Base-by-base conservation (phyloP, 2,113 vertebrate genomes). In the Dromas ardeola region DNA sequence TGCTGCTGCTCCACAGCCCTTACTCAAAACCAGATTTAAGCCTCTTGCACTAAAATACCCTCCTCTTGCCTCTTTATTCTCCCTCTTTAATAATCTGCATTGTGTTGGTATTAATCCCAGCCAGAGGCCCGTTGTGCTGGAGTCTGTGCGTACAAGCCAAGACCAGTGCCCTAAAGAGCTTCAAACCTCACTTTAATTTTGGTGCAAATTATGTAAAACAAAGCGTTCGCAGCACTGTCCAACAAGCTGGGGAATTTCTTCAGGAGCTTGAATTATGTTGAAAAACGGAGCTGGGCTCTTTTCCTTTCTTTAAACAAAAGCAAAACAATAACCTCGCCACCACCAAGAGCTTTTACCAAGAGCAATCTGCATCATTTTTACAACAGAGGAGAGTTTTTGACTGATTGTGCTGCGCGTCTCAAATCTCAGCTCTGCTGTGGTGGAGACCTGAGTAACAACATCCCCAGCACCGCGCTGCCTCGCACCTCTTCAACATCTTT, bases 401-500 rank as follows among this genome's bases (percentile, higher is more conserved):
- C 43, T 61, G 93, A 93, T 88, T 1, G 36, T 42, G 78, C 90
- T 18, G 84, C 2, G 56, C 0, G 3, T 10, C 72, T 20, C 70
- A 82, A 80, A 67, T 5, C 93, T 84, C 91, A 91, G 96, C 93
- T 42, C 84, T 49, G 95, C 92, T 25, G 81, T 12, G 74, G 34
- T 42, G 67, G 66, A 66, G 81, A 83, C 74, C 85, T 3, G 49
- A 77, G 81, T 11, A 90, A 42, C 74, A 49, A 40, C 19, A 79
- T 13, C 92, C 78, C 20, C 78, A 66, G 92, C 85, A 90, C 26
- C 40, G 4, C 1, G 9, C 93, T 7, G 34, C 95, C 90, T 55
- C 34, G 69, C 65, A 32, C 79, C 90, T 93, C 81, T 6, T 53
- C 85, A 77, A 66, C 93, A 43, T 88, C 95, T 94, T 96, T 94